phyloP scores from a whole-genome alignment of 2,888 invertebrate genomes.

The Enchytraeus crypticus region DNA sequence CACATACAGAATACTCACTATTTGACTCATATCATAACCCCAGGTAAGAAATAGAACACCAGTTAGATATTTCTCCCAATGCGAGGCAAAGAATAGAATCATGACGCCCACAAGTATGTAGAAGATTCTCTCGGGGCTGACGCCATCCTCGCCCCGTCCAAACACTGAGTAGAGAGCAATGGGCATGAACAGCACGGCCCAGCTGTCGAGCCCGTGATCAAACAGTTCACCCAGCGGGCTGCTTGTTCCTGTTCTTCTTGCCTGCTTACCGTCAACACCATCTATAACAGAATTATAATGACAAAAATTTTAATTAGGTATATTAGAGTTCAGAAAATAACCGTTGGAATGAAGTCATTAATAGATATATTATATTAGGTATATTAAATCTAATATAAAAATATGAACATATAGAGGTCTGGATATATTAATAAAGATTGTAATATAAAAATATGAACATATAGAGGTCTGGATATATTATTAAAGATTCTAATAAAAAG shows the following conservation, averaged over 20 bases:
- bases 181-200: slow-evolving; percentile 88
- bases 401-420: no score
- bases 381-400: no score
- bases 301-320: no score
- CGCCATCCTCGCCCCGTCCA: slow-evolving; percentile 65
- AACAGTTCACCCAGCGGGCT: slow-evolving; percentile 94
- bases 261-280: slow-evolving; percentile 98
- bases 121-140: slow-evolving; percentile 74
- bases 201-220: slow-evolving; percentile 96
- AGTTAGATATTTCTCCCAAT: slow-evolving; percentile 99
- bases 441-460: no score
- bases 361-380: no score
- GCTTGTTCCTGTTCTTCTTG: slow-evolving; percentile 81
- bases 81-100: slow-evolving; percentile 87
- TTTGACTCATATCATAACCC: slow-evolving; percentile 97
- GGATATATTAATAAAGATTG: no score
- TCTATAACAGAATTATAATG: slow-evolving; percentile 58
- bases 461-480: no score
- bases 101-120: slow-evolving; percentile 85
- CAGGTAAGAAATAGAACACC: slow-evolving; percentile 84
- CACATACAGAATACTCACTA: slow-evolving; percentile 61
- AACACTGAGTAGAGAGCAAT: slow-evolving; percentile 87
- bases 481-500: no score
- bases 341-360: no score
- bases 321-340: no score